A percentile compares a stretch with the other conserved stretches of the same genome.
These are phyloP conservation scores for Leucophenga maculata DNA, from an alignment of 2,888 invertebrate species.

Conservation along the genomic window DNA sequence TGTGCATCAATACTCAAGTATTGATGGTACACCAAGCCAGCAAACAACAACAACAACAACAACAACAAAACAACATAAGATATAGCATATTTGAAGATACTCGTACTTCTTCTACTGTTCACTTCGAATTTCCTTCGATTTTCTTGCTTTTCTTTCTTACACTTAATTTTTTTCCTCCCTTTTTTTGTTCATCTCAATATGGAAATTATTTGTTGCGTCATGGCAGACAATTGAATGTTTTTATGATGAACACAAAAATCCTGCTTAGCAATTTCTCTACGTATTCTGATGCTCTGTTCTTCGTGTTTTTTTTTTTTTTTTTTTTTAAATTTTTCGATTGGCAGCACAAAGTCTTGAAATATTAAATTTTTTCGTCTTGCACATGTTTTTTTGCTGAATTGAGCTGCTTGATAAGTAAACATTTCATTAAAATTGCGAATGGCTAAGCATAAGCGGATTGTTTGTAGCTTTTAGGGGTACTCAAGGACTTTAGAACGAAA, in stretches of 20 bases:
- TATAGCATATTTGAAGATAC: background rate
- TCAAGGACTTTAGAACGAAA: no score
- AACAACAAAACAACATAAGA: background rate
- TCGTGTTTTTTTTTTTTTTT: slow-evolving; percentile 5
- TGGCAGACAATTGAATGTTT: background rate
- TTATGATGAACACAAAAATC: background rate
- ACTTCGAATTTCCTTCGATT: background rate
- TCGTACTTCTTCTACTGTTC: background rate
- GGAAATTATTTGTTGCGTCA: slow-evolving; percentile 10
- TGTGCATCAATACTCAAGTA: slow-evolving; percentile 8
- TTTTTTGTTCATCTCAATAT: slow-evolving; percentile 10
- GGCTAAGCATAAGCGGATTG: no score
- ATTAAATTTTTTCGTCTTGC: no score
- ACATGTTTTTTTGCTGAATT: no score
- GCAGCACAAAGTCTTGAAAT: no score
- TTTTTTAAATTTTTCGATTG: background rate
- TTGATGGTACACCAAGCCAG: background rate
- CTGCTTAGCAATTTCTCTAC: background rate
- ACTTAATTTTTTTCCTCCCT: background rate
- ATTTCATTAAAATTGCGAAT: no score
- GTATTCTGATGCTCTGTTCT: no score
- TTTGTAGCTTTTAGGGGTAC: no score
- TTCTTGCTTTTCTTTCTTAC: background rate
- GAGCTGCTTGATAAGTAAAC: no score
- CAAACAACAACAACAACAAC: background rate